A percentile compares a stretch with the other conserved stretches of the same genome.
Evolutionary conservation across 2,888 invertebrate species (phyloP).

Genomic region (Allolobophora icterica): DNA sequence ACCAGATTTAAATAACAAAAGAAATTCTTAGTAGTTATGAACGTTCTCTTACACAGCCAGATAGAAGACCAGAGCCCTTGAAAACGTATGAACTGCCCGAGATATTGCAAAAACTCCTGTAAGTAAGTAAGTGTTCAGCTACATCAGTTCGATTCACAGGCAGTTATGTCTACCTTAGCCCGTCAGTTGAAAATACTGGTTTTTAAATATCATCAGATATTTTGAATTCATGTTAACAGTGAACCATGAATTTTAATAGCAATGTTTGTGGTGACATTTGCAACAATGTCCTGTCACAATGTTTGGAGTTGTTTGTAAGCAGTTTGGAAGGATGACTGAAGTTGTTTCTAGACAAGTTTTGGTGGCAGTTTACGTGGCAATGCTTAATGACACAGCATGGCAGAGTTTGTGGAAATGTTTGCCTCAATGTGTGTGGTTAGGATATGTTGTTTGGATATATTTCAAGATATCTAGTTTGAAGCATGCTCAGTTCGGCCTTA

Average conservation of each 20-base stretch:
- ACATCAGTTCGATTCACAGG: background rate
- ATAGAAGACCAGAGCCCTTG: background rate
- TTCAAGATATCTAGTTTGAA: too few species aligned
- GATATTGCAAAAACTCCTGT: background rate
- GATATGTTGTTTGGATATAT: too few species aligned
- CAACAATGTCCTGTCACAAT: too few species aligned
- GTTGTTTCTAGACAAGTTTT: too few species aligned
- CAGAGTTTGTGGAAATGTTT: too few species aligned
- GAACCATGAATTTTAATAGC: background rate
- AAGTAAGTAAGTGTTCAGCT: background rate
- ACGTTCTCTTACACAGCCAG: background rate
- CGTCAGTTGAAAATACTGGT: background rate
- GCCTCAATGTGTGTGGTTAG: too few species aligned
- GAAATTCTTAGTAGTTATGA: background rate
- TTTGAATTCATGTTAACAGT: background rate
- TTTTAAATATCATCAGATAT: background rate
- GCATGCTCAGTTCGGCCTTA: too few species aligned
- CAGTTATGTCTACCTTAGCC: background rate
- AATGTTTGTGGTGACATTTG: too few species aligned
- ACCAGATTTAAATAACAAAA: background rate
- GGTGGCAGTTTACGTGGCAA: too few species aligned
- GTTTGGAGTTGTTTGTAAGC: too few species aligned
- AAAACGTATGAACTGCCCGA: background rate
- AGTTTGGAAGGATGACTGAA: too few species aligned
- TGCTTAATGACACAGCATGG: too few species aligned